Evolutionary conservation across 2,113 vertebrate genomes (phyloP), one percentile per base, ranked within the genome.

Genomic region (Lamprotornis superbus): DNA sequence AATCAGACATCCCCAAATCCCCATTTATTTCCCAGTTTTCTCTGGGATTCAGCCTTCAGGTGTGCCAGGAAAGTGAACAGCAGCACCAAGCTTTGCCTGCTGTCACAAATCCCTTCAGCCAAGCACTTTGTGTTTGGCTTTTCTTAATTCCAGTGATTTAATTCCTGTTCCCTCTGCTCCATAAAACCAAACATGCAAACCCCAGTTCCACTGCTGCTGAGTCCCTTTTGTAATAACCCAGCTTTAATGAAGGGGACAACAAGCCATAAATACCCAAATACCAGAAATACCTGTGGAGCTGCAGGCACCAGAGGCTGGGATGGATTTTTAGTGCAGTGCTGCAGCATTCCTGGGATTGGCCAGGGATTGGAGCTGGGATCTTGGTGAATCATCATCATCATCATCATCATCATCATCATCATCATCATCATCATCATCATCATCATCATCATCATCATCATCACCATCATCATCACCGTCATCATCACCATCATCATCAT

Each of bases 21-120:
- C 20, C 12, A 0, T 50, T 59, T 15, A 25, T 73, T 60, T 63
- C 55, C 25, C 18, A 16, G 0, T 56, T 85, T 63, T 64, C 39
- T 35, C 21, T 8, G 31, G 12, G 10, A 10, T 52, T 82, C 69
- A 87, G 33, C 47, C 74, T 24, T 39, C 31, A 68, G 31, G 17
- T 53, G 11, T 5, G 16, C 21, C 59, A 25, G 56, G 23, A 35
- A 24, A 61, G 20, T 2, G 30, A 40, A 4, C 5, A 22, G 53
- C 40, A 42, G 23, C 2, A 0, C 25, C 77, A 21, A 5, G 37
- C 46, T 88, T 27, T 53, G 53, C 50, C 83, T 79, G 0, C 1
- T 5, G 20, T 7, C 56, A 39, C 11, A 10, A 11, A 11, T 4
- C 2, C 12, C 39, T 52, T 7, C 17, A 55, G 69, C 60, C 74